Conservation (phyloP, 2,888 invertebrate species). For the Abrostola triplasia region DNA sequence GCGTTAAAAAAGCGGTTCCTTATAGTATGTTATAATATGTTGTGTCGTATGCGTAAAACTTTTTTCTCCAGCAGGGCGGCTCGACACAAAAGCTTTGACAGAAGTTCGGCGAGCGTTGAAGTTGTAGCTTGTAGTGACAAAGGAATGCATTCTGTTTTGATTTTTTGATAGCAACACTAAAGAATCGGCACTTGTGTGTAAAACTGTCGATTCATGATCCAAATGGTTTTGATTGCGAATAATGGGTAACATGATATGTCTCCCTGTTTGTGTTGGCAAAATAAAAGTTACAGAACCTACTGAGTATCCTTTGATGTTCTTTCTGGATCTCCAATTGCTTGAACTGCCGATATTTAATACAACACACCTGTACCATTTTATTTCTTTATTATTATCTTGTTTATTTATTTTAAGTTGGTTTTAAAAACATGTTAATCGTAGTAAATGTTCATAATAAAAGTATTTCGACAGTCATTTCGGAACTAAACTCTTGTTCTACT, state of each 20-base stretch:
- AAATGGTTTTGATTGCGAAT: conserved; percentile 62
- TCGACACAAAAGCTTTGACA: conserved; percentile 72
- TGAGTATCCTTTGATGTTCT: conserved; percentile 41
- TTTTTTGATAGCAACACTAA: conserved; percentile 79
- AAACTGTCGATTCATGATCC: conserved; percentile 71
- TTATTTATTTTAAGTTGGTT: neutral
- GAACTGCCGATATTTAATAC: conserved; percentile 35
- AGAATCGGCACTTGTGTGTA: conserved; percentile 73
- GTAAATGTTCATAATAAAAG: conserved; percentile 15
- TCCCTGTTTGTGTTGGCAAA: conserved; percentile 61
- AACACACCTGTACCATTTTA: conserved; percentile 29
- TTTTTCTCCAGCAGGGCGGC: conserved; percentile 72
- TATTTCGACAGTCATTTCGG: conserved; percentile 16
- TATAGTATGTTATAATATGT: conserved; percentile 70
- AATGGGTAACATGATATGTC: conserved; percentile 66
- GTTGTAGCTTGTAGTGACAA: conserved; percentile 60
- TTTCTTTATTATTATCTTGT: neutral
- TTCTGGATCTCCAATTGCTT: conserved; percentile 46
- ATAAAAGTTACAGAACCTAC: conserved; percentile 59
- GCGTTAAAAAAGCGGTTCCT: conserved; percentile 66
- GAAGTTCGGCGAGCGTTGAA: conserved; percentile 74
- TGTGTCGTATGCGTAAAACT: conserved; percentile 65
- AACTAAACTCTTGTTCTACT: conserved; percentile 11
- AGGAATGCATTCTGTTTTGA: conserved; percentile 79
- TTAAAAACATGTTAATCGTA: neutral